Conservation (phyloP, 2,888 invertebrate species). For the Ophion obscuratus region DNA sequence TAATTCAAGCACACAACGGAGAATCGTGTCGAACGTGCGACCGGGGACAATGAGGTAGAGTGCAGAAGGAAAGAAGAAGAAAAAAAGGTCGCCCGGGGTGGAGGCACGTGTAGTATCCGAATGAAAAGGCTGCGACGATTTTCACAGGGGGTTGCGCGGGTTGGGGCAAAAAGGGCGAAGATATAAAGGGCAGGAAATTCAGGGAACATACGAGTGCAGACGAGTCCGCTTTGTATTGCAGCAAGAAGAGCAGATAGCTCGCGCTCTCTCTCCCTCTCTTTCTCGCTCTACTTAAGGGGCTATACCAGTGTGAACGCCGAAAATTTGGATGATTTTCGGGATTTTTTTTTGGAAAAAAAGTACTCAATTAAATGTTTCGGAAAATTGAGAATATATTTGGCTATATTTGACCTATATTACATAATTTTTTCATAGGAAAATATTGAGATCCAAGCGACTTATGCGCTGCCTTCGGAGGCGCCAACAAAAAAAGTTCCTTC, state of each 20-base stretch:
- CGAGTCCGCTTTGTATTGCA: neutral
- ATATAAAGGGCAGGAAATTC: neutral
- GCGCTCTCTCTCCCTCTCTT: no score
- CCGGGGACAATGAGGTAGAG: neutral
- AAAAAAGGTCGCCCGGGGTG: neutral
- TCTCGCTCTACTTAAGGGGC: conserved; percentile 23
- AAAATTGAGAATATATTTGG: no score
- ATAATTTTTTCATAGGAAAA: no score
- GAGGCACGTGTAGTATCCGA: neutral
- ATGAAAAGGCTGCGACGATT: neutral
- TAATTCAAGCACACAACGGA: neutral
- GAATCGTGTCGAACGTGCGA: neutral
- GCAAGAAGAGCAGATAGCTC: no score
- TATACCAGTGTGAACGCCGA: no score
- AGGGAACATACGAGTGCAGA: neutral
- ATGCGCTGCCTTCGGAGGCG: no score
- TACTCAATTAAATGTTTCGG: no score
- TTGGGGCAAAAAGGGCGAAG: neutral
- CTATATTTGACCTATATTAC: no score
- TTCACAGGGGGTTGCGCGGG: neutral
- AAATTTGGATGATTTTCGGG: no score
- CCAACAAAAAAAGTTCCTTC: no score
- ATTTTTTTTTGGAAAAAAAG: no score
- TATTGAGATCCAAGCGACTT: no score
- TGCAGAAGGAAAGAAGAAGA: neutral